Percentiles rank a stretch among this genome's conserved stretches.
phyloP scores from a whole-genome alignment of 2,113 vertebrate species.

The Nesogale talazaci region DNA sequence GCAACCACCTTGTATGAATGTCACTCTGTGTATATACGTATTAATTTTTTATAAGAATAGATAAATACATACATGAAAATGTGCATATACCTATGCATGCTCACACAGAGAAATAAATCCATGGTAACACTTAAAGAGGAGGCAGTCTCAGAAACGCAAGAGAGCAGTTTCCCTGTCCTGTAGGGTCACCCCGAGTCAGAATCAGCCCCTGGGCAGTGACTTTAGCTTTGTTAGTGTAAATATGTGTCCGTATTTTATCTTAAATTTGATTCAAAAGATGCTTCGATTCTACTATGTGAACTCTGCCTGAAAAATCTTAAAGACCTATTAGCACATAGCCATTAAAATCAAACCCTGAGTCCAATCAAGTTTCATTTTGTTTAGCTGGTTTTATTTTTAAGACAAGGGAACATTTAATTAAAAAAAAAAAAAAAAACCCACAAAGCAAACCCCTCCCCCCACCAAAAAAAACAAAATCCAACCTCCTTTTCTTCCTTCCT shows the following conservation, averaged over 20 bases:
- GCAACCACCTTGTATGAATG: no score
- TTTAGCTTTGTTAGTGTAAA: not conserved
- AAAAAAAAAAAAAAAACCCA: not conserved
- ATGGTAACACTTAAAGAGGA: not conserved
- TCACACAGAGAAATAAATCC: not conserved
- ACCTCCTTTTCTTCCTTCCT: not conserved
- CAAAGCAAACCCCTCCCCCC: no score
- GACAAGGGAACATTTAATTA: slow-evolving; percentile 65
- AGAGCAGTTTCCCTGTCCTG: no score
- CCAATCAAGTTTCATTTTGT: not conserved
- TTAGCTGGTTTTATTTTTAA: slow-evolving; percentile 68
- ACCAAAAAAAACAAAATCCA: not conserved
- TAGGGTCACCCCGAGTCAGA: no score
- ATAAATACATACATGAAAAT: not conserved
- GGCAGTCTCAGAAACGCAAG: no score
- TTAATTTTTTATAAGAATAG: not conserved
- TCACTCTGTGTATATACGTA: not conserved
- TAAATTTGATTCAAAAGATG: slow-evolving; percentile 46
- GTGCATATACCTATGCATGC: not conserved
- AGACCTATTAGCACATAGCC: slow-evolving; percentile 5
- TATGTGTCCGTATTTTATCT: not conserved
- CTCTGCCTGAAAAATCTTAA: not conserved
- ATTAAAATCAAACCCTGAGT: slow-evolving; percentile 42
- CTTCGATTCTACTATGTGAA: not conserved
- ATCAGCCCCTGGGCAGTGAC: no score